Evolutionary conservation across 2,888 invertebrate species (phyloP).

Genomic region (Koerneria pararmatus): DNA sequence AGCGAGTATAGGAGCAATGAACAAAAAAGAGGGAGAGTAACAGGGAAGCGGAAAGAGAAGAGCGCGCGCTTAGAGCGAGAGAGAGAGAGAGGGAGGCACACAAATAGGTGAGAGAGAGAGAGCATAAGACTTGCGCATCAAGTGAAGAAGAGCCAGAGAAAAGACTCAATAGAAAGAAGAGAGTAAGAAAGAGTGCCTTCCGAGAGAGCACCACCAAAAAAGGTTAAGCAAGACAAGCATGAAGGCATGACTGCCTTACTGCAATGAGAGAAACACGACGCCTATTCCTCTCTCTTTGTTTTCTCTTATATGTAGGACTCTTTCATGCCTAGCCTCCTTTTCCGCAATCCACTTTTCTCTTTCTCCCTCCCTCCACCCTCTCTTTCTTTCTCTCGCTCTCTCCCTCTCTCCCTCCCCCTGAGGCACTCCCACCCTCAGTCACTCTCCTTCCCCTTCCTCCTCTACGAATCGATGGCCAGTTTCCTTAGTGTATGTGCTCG

Average conservation of each 20-base stretch:
- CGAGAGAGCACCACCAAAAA: no score
- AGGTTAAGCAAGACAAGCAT: no score
- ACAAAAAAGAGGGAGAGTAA: conserved; percentile 5
- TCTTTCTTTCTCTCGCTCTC: conserved; percentile 5
- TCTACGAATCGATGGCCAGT: background rate
- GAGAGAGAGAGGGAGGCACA: background rate
- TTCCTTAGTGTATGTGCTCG: background rate
- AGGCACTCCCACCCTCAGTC: background rate
- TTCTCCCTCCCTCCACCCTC: background rate
- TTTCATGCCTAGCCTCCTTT: background rate
- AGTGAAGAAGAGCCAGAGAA: no score
- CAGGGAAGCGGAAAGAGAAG: background rate
- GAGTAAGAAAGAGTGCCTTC: no score
- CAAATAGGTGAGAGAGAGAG: no score
- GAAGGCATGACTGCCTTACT: no score
- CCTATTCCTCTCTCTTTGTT: conserved; percentile 9
- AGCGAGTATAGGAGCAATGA: no score
- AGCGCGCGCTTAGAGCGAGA: background rate
- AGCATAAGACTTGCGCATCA: no score
- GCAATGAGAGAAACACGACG: no score
- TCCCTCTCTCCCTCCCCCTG: background rate
- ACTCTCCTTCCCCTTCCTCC: background rate
- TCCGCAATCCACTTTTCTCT: background rate
- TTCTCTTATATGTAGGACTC: background rate
- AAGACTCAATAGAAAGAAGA: no score